Evolutionary conservation across 1,140 invertebrate genomes (phyloP).

Genomic region (Drosophila ananassae): DNA sequence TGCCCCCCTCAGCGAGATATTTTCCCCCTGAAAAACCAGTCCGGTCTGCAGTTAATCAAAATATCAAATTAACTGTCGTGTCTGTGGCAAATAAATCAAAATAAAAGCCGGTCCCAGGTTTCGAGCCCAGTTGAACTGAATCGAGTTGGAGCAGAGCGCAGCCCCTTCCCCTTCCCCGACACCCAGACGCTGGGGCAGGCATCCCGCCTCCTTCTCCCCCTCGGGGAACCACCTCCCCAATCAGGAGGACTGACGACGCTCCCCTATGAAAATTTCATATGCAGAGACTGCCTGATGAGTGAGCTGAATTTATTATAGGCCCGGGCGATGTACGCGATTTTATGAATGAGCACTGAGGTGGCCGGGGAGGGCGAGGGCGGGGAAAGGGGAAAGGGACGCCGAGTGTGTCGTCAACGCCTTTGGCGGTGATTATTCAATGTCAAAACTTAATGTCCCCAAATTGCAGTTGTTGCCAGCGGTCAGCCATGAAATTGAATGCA

Average conservation of each 20-base stretch:
- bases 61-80: slow-evolving; percentile 84
- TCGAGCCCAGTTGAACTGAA: slow-evolving; percentile 28
- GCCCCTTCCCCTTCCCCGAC: not conserved
- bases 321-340: slow-evolving; percentile 61
- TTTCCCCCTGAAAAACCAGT: slow-evolving; percentile 37
- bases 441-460: slow-evolving; percentile 77
- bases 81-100: slow-evolving; percentile 83
- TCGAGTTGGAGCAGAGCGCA: slow-evolving; percentile 18
- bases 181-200: not conserved
- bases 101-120: slow-evolving; percentile 60
- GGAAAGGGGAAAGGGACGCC: not conserved
- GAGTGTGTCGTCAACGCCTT: slow-evolving; percentile 69
- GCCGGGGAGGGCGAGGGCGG: not conserved
- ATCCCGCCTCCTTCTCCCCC: slow-evolving; percentile 1
- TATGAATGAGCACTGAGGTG: slow-evolving; percentile 49
- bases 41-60: slow-evolving; percentile 80
- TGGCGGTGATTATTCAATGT: slow-evolving; percentile 77
- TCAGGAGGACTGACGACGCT: slow-evolving; percentile 49
- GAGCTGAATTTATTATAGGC: slow-evolving; percentile 77
- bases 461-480: slow-evolving; percentile 74
- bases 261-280: slow-evolving; percentile 74
- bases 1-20: not conserved
- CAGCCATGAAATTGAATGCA: slow-evolving; percentile 77
- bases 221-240: slow-evolving; percentile 13
- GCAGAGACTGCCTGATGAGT: slow-evolving; percentile 61